Conservation (phyloP, 2,113 vertebrate genomes). For the Himantopus leucocephalus region DNA sequence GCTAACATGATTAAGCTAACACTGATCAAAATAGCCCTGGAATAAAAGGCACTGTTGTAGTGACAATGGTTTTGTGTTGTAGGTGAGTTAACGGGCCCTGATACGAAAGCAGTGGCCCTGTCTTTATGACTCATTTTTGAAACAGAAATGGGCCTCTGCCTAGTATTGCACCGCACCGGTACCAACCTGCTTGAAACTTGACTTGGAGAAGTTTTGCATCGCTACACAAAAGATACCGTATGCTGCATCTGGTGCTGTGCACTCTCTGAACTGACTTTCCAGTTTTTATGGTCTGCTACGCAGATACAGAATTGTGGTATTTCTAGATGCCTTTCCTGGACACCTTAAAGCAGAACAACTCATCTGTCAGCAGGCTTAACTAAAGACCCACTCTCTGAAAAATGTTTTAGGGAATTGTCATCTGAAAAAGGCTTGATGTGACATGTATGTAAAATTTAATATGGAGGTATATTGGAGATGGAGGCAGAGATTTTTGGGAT, state of each 20-base stretch:
- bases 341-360: background rate
- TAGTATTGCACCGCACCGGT: background rate
- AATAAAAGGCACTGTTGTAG: background rate
- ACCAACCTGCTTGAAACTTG: background rate
- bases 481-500: background rate
- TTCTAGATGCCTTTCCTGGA: background rate
- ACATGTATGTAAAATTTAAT: background rate
- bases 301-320: background rate
- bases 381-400: background rate
- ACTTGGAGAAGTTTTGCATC: background rate
- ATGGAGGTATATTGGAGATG: background rate
- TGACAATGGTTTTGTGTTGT: background rate
- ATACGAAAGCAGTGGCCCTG: background rate
- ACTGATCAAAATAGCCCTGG: background rate
- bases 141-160: background rate
- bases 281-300: background rate
- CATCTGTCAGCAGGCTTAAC: background rate
- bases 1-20: background rate
- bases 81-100: background rate
- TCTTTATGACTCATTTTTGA: background rate
- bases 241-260: background rate
- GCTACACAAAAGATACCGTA: background rate
- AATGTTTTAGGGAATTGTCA: background rate
- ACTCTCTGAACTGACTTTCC: background rate
- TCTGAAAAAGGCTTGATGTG: background rate